phyloP scores from a whole-genome alignment of 2,888 invertebrate genomes.

The Theretra japonica region DNA sequence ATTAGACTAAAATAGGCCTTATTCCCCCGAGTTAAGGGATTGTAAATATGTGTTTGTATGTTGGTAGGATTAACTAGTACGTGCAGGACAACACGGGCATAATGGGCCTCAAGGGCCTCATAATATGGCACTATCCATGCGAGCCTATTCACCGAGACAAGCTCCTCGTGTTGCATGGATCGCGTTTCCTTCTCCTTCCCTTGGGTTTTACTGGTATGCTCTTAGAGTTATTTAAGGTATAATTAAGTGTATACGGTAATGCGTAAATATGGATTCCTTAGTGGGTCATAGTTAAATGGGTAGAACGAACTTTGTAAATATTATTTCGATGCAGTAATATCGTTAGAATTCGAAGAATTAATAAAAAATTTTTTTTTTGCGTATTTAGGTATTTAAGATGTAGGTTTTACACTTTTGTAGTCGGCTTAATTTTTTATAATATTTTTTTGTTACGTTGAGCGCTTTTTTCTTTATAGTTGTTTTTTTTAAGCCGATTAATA shows the following conservation, averaged over 20 bases:
- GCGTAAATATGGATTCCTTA: neutral
- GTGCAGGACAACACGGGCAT: slow-evolving; percentile 13
- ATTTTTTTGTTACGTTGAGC: too few species aligned
- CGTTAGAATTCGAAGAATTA: too few species aligned
- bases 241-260: neutral
- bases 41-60: neutral
- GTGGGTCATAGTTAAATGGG: neutral
- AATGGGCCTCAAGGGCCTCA: slow-evolving; percentile 21
- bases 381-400: too few species aligned
- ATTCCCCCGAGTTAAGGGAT: neutral
- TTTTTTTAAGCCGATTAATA: too few species aligned
- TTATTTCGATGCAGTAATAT: too few species aligned
- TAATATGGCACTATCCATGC: slow-evolving; percentile 3
- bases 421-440: too few species aligned
- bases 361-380: too few species aligned
- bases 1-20: neutral
- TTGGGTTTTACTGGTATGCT: neutral
- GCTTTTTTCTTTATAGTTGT: too few species aligned
- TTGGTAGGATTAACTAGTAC: slow-evolving; percentile 3
- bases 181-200: slow-evolving; percentile 18
- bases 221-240: slow-evolving; percentile 1
- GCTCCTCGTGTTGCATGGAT: slow-evolving; percentile 7
- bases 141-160: neutral
- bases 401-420: too few species aligned
- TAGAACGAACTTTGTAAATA: too few species aligned